phyloP scores from a whole-genome alignment of 2,797 vertebrate genomes.

The Thamnophis elegans region DNA sequence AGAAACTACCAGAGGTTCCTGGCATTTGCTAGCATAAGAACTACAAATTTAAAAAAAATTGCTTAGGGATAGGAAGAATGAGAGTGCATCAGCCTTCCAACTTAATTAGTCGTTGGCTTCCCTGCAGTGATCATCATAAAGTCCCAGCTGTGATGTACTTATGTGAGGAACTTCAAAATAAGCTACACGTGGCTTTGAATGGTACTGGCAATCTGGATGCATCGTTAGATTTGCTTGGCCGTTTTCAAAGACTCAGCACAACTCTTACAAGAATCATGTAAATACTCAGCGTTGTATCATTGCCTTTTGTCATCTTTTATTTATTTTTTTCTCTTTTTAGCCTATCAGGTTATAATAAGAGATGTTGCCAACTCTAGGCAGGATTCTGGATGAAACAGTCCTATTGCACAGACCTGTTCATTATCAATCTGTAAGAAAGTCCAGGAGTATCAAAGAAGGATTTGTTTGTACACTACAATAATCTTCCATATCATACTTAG shows the following conservation, averaged over 20 bases:
- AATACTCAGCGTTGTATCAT: not conserved
- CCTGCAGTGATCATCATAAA: conserved; percentile 1
- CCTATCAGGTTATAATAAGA: conserved; percentile 11
- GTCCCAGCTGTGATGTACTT: not conserved
- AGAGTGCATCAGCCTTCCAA: not conserved
- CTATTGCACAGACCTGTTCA: conserved; percentile 4
- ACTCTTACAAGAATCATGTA: not conserved
- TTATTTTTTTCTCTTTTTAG: conserved; percentile 13
- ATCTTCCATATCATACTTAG: not conserved
- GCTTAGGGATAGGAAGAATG: not conserved
- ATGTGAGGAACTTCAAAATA: not conserved
- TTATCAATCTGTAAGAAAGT: conserved; percentile 15
- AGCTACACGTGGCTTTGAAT: not conserved
- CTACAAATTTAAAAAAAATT: not conserved
- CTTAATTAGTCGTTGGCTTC: not conserved
- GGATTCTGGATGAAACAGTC: conserved; percentile 11
- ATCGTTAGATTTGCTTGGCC: conserved; percentile 8
- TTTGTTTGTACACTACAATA: not conserved
- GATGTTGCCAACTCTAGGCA: not conserved
- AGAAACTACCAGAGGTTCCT: not conserved
- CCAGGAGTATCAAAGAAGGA: not conserved
- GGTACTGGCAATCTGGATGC: not conserved
- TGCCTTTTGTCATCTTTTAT: conserved; percentile 12
- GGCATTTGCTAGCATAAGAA: not conserved
- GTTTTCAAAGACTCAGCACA: conserved; percentile 20